Conservation (phyloP, 2,113 vertebrate species). For the Heterochromis multidens region DNA sequence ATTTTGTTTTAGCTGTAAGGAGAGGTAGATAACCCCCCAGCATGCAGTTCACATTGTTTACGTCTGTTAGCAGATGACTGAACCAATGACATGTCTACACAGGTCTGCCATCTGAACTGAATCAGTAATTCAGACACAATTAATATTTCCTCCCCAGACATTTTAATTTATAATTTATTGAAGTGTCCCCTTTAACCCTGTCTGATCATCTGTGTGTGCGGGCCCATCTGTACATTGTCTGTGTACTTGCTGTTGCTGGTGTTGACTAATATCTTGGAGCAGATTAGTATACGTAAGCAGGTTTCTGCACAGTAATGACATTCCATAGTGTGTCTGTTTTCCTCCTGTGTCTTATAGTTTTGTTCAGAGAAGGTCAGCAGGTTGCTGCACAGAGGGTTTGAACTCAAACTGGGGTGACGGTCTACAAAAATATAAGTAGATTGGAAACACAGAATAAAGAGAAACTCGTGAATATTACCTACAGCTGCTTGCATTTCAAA, state of each 20-base stretch:
- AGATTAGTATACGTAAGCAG: constrained; percentile 7
- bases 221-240: constrained; percentile 38
- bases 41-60: constrained; percentile 1
- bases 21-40: not conserved
- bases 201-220: constrained; percentile 14
- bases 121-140: constrained; percentile 53
- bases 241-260: constrained; percentile 1
- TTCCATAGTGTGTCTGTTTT: constrained; percentile 58
- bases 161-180: constrained; percentile 58
- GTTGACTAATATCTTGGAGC: constrained; percentile 56
- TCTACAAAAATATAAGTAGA: not conserved
- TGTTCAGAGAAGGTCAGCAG: constrained; percentile 13
- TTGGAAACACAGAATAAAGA: not conserved
- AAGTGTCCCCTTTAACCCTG: constrained; percentile 35
- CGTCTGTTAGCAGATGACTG: constrained; percentile 25
- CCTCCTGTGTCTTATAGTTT: constrained; percentile 28
- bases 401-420: not conserved
- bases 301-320: constrained; percentile 59
- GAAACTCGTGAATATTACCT: not conserved
- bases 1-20: not conserved
- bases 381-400: not conserved
- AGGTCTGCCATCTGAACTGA: constrained; percentile 53
- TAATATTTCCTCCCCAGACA: constrained; percentile 50
- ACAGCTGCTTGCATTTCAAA: not conserved
- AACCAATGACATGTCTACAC: constrained; percentile 25